Evolutionary conservation across 2,113 vertebrate species (phyloP).

Genomic region (Boulengeromyrus knoepffleri): DNA sequence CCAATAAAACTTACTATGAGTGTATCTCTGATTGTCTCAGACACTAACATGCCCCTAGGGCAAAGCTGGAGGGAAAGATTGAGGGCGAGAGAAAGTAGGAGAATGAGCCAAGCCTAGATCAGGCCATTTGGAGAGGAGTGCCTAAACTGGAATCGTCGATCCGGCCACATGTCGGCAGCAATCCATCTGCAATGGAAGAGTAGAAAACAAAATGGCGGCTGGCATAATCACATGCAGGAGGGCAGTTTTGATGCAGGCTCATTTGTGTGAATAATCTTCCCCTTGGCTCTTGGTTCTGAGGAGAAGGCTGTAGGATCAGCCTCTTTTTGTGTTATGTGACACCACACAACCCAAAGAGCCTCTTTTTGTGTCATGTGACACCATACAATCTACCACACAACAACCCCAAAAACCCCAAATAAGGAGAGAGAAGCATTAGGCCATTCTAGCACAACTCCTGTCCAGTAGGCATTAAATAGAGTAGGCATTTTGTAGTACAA

Average conservation of each 20-base stretch:
- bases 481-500: background rate
- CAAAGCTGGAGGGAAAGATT: background rate
- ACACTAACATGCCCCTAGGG: background rate
- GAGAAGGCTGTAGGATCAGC: background rate
- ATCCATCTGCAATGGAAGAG: background rate
- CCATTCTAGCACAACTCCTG: background rate
- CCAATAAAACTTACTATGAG: background rate
- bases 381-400: background rate
- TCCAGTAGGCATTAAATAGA: background rate
- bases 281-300: background rate
- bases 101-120: background rate
- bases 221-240: background rate
- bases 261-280: background rate
- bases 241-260: background rate
- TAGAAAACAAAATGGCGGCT: background rate
- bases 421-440: background rate
- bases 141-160: background rate
- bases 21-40: background rate
- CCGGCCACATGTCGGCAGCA: background rate
- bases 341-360: background rate
- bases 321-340: background rate
- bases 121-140: background rate
- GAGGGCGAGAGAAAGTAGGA: background rate
- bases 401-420: background rate
- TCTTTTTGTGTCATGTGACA: background rate